Evolutionary conservation across 1,140 invertebrate species (phyloP).

Genomic region (Batillaria attramentaria): DNA sequence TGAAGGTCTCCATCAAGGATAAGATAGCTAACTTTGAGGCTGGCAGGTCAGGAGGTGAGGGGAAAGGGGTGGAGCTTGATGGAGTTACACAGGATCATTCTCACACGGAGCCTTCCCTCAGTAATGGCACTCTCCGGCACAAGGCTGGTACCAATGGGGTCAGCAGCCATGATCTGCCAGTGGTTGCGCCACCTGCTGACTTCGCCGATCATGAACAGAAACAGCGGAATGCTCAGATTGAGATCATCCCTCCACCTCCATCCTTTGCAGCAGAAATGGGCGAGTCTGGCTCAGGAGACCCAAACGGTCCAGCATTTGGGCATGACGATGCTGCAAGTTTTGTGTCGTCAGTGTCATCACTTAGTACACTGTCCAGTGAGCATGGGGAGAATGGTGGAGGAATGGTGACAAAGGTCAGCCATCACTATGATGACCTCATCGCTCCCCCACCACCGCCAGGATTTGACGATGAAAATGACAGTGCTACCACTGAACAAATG

Average conservation of each 20-base stretch:
- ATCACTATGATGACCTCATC: conserved; percentile 58
- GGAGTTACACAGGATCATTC: conserved; percentile 60
- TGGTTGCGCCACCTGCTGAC: conserved; percentile 53
- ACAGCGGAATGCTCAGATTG: conserved; percentile 32
- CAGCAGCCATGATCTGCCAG: conserved; percentile 4
- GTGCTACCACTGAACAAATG: conserved; percentile 9
- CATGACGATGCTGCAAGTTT: conserved; percentile 60
- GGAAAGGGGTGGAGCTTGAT: conserved; percentile 29
- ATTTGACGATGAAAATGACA: conserved; percentile 50
- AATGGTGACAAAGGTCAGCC: conserved; percentile 17
- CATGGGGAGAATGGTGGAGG: conserved; percentile 40
- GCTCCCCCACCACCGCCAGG: conserved; percentile 64
- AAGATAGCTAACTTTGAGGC: conserved; percentile 52
- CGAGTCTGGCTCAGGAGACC: conserved; percentile 24
- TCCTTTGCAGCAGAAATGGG: conserved; percentile 48
- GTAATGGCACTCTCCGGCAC: conserved; percentile 35
- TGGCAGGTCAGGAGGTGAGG: conserved; percentile 32
- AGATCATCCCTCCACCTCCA: conserved; percentile 63
- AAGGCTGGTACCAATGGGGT: conserved; percentile 28
- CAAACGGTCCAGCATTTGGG: conserved; percentile 43
- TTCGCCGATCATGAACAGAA: conserved; percentile 55
- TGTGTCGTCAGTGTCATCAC: conserved; percentile 63
- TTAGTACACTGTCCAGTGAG: conserved; percentile 64
- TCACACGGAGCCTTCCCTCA: conserved; percentile 45
- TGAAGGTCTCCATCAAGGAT: conserved; percentile 50